Evolutionary conservation across 2,797 vertebrate genomes (phyloP).

Genomic region (Pagetopsis macropterus): DNA sequence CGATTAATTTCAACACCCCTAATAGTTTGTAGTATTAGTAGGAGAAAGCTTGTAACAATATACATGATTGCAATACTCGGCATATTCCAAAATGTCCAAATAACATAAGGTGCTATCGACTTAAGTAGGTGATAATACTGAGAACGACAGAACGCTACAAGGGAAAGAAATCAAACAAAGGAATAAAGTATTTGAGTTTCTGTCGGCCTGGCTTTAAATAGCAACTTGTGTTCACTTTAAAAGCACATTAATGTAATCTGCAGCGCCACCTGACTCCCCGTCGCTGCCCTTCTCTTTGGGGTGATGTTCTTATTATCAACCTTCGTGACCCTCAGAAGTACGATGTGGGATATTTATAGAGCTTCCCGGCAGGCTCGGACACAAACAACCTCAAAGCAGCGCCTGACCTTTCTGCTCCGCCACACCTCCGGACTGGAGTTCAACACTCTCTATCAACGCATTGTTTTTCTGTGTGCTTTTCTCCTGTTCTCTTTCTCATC

Average conservation of each 20-base stretch:
- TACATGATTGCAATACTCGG: no score
- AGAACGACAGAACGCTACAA: no score
- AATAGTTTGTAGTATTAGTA: no score
- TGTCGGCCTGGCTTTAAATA: neutral
- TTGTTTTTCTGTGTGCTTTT: neutral
- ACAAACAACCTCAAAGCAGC: conserved; percentile 1
- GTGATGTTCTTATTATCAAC: conserved; percentile 14
- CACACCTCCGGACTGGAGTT: neutral
- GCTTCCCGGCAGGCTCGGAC: conserved; percentile 2
- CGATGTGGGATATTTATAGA: conserved; percentile 41
- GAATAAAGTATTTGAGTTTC: neutral
- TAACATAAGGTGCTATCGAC: no score
- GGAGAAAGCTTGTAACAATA: no score
- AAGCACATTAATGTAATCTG: conserved; percentile 30
- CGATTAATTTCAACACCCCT: no score
- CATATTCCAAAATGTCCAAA: no score
- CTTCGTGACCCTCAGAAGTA: conserved; percentile 26
- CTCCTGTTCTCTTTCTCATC: neutral
- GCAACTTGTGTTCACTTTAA: conserved; percentile 7
- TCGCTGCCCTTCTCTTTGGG: conserved; percentile 28
- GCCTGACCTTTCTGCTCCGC: conserved; percentile 5
- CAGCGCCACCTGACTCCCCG: conserved; percentile 27
- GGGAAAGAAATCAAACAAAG: neutral
- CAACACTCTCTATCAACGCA: neutral
- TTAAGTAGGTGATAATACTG: no score